Evolutionary conservation across 1,140 invertebrate genomes (phyloP).

Genomic region (Aleiodes sp.): DNA sequence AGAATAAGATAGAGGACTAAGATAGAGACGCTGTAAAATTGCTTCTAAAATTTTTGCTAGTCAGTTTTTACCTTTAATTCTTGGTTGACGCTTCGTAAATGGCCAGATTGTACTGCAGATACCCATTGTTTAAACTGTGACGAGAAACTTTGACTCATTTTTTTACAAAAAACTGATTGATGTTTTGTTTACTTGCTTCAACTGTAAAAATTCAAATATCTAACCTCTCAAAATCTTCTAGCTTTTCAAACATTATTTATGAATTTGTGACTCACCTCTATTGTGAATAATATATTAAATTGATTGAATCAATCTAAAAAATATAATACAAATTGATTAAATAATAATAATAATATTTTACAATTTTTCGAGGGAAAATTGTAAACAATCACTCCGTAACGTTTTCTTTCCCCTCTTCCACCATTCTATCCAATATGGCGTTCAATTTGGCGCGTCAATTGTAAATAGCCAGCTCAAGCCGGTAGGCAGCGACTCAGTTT

Average conservation of each 20-base stretch:
- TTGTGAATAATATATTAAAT: neutral
- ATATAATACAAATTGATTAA: neutral
- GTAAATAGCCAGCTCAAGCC: no score
- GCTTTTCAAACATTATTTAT: neutral
- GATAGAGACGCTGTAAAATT: neutral
- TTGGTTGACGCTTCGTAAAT: neutral
- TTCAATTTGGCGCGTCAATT: no score
- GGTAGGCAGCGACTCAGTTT: no score
- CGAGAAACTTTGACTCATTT: neutral
- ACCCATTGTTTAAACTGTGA: neutral
- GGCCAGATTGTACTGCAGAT: neutral
- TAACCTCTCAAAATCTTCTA: neutral
- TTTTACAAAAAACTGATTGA: neutral
- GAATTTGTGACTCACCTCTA: neutral
- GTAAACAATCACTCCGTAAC: neutral
- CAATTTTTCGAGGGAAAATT: neutral
- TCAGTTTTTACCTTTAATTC: neutral
- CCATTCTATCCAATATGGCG: no score
- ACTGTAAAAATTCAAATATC: constrained; percentile 3
- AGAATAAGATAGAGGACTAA: neutral
- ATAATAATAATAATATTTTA: neutral
- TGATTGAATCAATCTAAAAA: neutral
- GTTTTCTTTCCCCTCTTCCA: no score
- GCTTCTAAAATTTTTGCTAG: neutral
- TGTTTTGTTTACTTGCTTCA: neutral